Percentiles rank a stretch among this genome's conserved stretches.
Conservation (phyloP, 1,140 invertebrate species). For the Leptinotarsa defecta region DNA sequence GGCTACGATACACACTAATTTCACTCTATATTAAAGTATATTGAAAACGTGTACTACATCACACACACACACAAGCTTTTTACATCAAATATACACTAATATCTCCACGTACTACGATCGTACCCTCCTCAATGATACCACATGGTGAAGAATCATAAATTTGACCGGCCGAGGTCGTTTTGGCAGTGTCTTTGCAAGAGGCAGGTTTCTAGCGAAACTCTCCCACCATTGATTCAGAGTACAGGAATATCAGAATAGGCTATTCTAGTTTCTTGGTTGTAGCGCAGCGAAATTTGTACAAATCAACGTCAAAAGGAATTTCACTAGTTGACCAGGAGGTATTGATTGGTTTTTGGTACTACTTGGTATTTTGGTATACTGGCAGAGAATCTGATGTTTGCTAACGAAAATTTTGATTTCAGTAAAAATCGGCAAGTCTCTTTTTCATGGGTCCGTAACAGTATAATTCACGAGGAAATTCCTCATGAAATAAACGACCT, state of each 20-base stretch:
- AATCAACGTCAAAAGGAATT: no score
- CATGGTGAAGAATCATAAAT: constrained; percentile 36
- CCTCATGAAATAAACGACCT: no score
- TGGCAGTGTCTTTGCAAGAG: constrained; percentile 15
- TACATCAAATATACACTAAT: constrained; percentile 39
- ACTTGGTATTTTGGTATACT: no score
- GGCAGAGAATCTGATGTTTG: no score
- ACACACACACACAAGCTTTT: constrained; percentile 44
- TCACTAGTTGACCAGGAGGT: no score
- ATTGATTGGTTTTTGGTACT: no score
- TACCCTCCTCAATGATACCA: constrained; percentile 52
- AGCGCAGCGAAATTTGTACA: no score
- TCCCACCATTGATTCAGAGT: neutral
- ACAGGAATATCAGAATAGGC: neutral
- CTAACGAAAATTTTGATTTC: no score
- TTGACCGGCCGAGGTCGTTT: constrained; percentile 43
- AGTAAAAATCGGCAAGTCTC: no score
- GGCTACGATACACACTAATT: constrained; percentile 41
- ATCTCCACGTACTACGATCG: constrained; percentile 46
- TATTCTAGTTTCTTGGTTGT: no score
- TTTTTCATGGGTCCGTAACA: no score
- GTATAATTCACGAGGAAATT: no score
- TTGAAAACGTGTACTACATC: constrained; percentile 20
- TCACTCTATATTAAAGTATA: constrained; percentile 31
- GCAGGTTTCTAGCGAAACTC: neutral